Base-by-base conservation (phyloP, 1,140 invertebrate genomes). In the Cotesia chilonis region DNA sequence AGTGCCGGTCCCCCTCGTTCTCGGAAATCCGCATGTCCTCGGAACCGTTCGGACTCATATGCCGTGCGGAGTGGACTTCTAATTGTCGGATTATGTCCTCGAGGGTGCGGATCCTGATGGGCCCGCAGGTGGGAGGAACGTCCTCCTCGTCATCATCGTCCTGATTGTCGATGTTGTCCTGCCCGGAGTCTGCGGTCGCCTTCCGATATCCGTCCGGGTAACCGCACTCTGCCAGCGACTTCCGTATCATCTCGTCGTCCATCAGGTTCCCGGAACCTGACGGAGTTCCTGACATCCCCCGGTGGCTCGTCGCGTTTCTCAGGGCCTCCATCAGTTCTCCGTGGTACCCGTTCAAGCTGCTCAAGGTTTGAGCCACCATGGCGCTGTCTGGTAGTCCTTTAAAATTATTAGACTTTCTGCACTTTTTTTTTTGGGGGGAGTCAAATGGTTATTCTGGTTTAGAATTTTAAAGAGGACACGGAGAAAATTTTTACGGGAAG, bases 21-120 rank as follows among this genome's bases (percentile, higher is more conserved):
- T 97, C 95, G 41, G 94, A 96, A 90, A 95, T 94, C 76, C 95
- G 89, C 78, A 96, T 95, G 77, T 97, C 96, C 82, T 96, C 95
- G 7, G 94, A 96, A 59, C 94, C 94, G 75, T 93, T 94, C 10
- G 95, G 94, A 82, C 94, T 96, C 92, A 94, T 94, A 83, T 96
- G 94, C 4, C 94, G 89, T 57, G 92, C 91, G 51, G 93, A 92
- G 83, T 96, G 95, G 81, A 96, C 94, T 83, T 97, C 95, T 68
- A 98, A 86, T 84, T 96, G 94, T 60, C 95, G 88, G 73, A 97
- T 95, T 20, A 98, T 89, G 83, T 97, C 95, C 84, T 97, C 95
- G 68, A 98, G 86, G 82, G 95, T 97, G 51, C 96, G 89, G 80
- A 97, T 97, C 60, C 95, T 89, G 77, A 94, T 91, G 1, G 92